A percentile compares a stretch with the other conserved stretches of the same genome.
phyloP scores from a whole-genome alignment of 1,140 invertebrate genomes.

The Acromyrmex charruanus region DNA sequence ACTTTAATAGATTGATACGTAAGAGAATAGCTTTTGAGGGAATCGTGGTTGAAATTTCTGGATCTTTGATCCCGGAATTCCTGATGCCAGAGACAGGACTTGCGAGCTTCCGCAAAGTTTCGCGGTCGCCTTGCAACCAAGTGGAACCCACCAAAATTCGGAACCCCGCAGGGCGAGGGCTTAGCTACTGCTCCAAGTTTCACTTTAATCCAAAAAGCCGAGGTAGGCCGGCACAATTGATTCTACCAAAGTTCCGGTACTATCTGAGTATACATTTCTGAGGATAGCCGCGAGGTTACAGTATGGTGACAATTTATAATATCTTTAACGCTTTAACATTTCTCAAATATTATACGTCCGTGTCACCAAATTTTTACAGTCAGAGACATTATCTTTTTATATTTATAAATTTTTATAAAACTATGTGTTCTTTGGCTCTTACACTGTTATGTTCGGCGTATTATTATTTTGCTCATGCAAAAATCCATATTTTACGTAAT shows the following conservation, averaged over 20 bases:
- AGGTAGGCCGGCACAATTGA: conserved; percentile 85
- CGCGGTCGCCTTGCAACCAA: conserved; percentile 63
- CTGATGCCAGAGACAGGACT: conserved; percentile 15
- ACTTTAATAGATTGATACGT: not conserved
- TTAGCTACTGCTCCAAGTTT: conserved; percentile 84
- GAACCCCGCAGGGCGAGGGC: conserved; percentile 79
- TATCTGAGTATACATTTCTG: conserved; percentile 45
- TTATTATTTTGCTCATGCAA: not conserved
- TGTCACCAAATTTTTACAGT: not conserved
- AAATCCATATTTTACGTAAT: not conserved
- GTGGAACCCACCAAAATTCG: conserved; percentile 80
- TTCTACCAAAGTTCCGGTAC: conserved; percentile 75
- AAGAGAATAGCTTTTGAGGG: not conserved
- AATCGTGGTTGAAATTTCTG: conserved; percentile 12
- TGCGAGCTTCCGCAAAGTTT: conserved; percentile 71
- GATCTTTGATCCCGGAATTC: conserved; percentile 42
- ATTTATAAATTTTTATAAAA: conserved; percentile 1
- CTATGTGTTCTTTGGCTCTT: not conserved
- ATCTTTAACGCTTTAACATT: conserved; percentile 5
- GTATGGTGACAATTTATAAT: conserved; percentile 18
- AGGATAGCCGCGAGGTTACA: conserved; percentile 32
- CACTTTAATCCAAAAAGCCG: conserved; percentile 86
- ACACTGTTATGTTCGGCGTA: not conserved
- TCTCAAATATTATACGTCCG: not conserved
- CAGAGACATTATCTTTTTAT: not conserved